Base-by-base conservation (phyloP, 2,797 vertebrate species). In the Spatula clypeata region DNA sequence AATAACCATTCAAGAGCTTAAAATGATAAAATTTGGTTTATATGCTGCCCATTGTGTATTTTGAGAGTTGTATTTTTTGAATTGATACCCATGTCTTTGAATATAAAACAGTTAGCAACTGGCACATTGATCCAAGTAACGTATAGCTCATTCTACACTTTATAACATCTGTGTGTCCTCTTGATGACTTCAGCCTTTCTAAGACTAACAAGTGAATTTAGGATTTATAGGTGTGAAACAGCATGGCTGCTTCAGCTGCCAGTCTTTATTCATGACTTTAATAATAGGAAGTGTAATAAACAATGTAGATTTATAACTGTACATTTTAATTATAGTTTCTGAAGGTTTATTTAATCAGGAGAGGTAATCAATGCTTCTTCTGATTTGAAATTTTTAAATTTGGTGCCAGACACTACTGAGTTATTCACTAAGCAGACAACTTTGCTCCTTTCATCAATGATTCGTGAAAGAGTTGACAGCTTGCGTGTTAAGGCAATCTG, bases 161-260 rank as follows among this genome's bases (percentile, higher is more conserved):
- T 66, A 79, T 45, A 93, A 81, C 75, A 94, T 88, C 69, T 80
- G 58, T 62, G 65, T 75, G 66, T 81, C 61, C 82, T 88, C 82
- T 85, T 94, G 71, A 75, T 93, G 88, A 91, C 88, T 97, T 94
- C 55, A 86, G 86, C 74, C 79, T 93, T 97, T 97, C 61, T 85
- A 93, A 88, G 62, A 76, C 80, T 88, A 92, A 90, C 81, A 95
- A 94, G 38, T 54, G 44, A 77, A 81, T 94, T 88, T 70, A 93
- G 92, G 88, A 96, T 96, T 96, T 95, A 94, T 76, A 84, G 88
- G 29, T 86, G 74, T 65, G 83, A 96, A 97, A 96, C 75, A 92
- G 86, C 79, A 73, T 61, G 88, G 69, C 88, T 93, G 81, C 80
- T 85, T 75, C 65, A 82, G 27, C 67, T 91, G 44, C 70, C 66